These are phyloP conservation scores for Chaetodon trifascialis DNA, from an alignment of 2,113 vertebrate genomes.

Conservation along the genomic window DNA sequence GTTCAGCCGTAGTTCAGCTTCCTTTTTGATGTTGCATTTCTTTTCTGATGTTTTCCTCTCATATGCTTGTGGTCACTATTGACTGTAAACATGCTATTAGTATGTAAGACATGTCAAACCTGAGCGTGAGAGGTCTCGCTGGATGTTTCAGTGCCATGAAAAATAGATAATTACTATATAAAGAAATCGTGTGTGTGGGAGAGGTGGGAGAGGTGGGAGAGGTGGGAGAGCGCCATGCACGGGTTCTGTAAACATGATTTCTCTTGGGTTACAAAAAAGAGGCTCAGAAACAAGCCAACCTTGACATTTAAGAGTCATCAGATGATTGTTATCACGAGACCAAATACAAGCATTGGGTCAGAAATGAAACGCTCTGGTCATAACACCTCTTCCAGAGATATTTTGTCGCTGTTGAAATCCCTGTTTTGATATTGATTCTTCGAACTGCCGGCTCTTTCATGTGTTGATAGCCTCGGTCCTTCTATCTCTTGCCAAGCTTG, in stretches of 20 bases:
- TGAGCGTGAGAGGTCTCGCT: neutral
- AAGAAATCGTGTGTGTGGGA: neutral
- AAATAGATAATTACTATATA: neutral
- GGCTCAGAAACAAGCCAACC: neutral
- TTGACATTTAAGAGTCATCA: conserved; percentile 15
- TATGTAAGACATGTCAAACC: neutral
- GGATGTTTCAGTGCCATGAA: neutral
- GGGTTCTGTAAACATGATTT: neutral
- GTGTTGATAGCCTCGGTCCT: conserved; percentile 8
- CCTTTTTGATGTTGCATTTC: conserved; percentile 19
- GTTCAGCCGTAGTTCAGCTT: conserved; percentile 75
- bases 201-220: conserved; percentile 11
- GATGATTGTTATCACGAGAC: conserved; percentile 8
- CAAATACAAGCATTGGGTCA: conserved; percentile 5
- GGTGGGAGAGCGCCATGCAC: conserved; percentile 1
- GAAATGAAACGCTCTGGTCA: conserved; percentile 7
- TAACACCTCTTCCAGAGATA: neutral
- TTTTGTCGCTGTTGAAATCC: conserved; percentile 22
- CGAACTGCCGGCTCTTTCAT: neutral
- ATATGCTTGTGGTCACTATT: neutral
- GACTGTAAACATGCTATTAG: neutral
- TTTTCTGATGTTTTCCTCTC: conserved; percentile 9
- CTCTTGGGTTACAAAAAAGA: conserved; percentile 8
- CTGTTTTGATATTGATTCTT: conserved; percentile 8
- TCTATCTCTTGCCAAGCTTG: conserved; percentile 11